Conservation (phyloP, 2,113 vertebrate species). For the Psittacula cyanocephala region DNA sequence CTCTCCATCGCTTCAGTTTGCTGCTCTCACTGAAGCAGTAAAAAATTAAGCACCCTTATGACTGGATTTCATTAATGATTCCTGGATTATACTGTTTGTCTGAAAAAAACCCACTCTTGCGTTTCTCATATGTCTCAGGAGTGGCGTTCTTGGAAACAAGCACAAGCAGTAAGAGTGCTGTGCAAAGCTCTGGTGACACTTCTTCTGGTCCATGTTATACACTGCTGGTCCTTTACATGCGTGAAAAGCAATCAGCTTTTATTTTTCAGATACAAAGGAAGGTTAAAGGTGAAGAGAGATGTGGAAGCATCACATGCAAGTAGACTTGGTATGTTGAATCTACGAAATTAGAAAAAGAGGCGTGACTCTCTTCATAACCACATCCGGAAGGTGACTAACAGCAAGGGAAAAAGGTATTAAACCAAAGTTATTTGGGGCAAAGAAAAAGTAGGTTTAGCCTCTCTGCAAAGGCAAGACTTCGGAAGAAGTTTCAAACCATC, state of each 20-base stretch:
- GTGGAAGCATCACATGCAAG: neutral
- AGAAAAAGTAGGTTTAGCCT: neutral
- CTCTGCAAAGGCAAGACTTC: neutral
- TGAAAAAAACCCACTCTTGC: accelerated
- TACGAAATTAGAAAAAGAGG: neutral
- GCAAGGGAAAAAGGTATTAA: neutral
- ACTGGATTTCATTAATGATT: neutral
- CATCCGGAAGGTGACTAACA: neutral
- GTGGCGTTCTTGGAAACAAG: neutral
- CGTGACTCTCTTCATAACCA: neutral
- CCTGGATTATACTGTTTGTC: neutral
- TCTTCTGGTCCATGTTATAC: neutral
- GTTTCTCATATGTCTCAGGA: neutral
- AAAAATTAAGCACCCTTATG: neutral
- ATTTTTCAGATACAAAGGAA: neutral
- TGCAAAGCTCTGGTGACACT: neutral
- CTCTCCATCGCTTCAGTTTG: neutral
- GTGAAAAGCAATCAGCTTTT: neutral
- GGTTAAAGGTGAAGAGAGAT: neutral
- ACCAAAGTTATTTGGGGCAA: neutral
- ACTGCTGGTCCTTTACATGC: neutral
- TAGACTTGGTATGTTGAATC: neutral
- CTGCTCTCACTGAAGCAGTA: neutral
- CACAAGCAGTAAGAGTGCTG: neutral
- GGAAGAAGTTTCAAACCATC: neutral